Base-by-base conservation (phyloP, 2,888 invertebrate genomes). In the Brachylomia viminalis region DNA sequence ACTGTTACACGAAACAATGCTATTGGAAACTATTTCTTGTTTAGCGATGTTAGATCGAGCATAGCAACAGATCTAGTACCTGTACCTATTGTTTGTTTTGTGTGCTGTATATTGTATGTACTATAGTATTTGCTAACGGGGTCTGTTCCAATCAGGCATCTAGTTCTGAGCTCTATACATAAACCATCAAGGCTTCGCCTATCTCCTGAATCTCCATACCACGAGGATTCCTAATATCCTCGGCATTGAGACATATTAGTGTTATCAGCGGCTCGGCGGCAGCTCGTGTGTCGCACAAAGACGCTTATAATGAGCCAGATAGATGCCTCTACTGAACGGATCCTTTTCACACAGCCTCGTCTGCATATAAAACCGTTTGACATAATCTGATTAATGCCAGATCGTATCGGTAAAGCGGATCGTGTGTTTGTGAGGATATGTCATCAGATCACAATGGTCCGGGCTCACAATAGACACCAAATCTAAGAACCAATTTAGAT, bases 281-380 rank as follows among this genome's bases (percentile, higher is more conserved):
- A 10, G 62, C 68, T 67, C 62, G 15, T 83, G 42, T 54, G 56
- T 20, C 71, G 30, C 66, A 87, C 85, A 87, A 87, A 85, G 86
- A 72, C 71, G 70, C n/a, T 47, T 64, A 38, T 79, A 83, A 80
- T 79, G 77, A 84, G 62, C 67, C 11, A 38, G 80, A 87, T 83
- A 58, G 17, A 62, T 83, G 75, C 86, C 86, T 73, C 33, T 27
- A 17, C 11, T 38, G 38, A 49, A 64, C 59, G 64, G 77, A 38
- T 68, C 73, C 54, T 64, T 78, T 82, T 75, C 73, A 85, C 42
- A 42, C n/a, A 64, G 68, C 20, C 64, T 83, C 47, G 56, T 69
- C 85, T 70, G 42, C 30, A 75, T 58, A 72, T 74, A 69, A 83
- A 65, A 86, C 45, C 70, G 49, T 69, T 56, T 87, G 45, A 61